Evolutionary conservation across 2,888 invertebrate genomes (phyloP).

Genomic region (Eustalomyia histrio): DNA sequence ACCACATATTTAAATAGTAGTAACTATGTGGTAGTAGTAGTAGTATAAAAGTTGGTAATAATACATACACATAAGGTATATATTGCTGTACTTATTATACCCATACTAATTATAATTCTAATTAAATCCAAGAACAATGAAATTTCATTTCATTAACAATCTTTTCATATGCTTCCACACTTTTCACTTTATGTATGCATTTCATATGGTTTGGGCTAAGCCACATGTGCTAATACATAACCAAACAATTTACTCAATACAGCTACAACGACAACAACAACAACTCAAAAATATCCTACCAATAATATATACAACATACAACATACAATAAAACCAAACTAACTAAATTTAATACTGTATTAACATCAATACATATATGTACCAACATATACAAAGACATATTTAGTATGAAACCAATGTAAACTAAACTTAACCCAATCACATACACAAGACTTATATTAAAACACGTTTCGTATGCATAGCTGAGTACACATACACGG

Average conservation of each 20-base stretch:
- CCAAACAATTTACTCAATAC: not conserved
- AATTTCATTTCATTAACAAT: slow-evolving; percentile 60
- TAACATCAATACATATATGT: not conserved
- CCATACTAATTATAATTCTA: slow-evolving; percentile 60
- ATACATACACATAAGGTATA: no score
- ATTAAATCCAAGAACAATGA: slow-evolving; percentile 63
- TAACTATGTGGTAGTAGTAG: no score
- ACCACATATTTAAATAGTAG: no score
- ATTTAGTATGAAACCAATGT: slow-evolving; percentile 2
- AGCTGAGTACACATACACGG: no score
- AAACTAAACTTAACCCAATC: slow-evolving; percentile 13
- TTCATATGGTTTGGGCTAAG: not conserved
- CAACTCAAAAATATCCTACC: not conserved
- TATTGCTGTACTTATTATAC: slow-evolving; percentile 35
- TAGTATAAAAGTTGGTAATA: no score
- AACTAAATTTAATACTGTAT: not conserved
- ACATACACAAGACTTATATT: not conserved
- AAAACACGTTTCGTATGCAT: not conserved
- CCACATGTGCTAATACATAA: not conserved
- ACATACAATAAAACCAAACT: slow-evolving; percentile 7
- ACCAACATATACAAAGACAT: not conserved
- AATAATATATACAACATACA: not conserved
- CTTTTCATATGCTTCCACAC: slow-evolving; percentile 22
- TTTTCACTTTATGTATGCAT: slow-evolving; percentile 5
- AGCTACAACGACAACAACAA: no score